These are phyloP conservation scores for Polyommatus icarus DNA, from an alignment of 2,888 invertebrate species.

Conservation along the genomic window DNA sequence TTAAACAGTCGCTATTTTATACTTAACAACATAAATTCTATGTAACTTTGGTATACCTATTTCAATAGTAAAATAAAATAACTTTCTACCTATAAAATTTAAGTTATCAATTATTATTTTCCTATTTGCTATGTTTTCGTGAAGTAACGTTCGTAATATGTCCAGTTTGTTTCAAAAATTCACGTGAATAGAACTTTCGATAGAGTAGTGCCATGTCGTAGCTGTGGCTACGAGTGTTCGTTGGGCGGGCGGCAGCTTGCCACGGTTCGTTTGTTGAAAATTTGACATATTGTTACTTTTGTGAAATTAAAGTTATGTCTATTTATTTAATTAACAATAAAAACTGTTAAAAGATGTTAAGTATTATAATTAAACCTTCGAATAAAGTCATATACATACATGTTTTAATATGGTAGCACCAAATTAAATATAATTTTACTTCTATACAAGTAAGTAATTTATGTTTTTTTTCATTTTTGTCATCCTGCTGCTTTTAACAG, in stretches of 20 bases:
- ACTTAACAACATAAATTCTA: not conserved
- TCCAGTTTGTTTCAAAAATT: not conserved
- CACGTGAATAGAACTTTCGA: no score
- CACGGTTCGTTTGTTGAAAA: no score
- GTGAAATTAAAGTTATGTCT: no score
- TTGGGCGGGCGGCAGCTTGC: not conserved
- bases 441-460: not conserved
- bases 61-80: not conserved
- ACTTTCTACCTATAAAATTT: conserved; percentile 1
- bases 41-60: not conserved
- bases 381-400: not conserved
- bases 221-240: not conserved
- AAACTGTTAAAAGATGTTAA: no score
- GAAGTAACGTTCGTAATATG: not conserved
- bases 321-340: no score
- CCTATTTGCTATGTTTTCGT: not conserved
- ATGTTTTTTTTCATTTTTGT: no score
- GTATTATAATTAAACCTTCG: no score
- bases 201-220: not conserved
- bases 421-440: not conserved
- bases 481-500: not conserved
- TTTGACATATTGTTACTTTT: not conserved
- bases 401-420: not conserved
- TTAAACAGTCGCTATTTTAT: conserved; percentile 1
- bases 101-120: not conserved